Evolutionary conservation across 2,888 invertebrate species (phyloP), one percentile per base, ranked within the genome.

Genomic region (Mimachlamys varia): DNA sequence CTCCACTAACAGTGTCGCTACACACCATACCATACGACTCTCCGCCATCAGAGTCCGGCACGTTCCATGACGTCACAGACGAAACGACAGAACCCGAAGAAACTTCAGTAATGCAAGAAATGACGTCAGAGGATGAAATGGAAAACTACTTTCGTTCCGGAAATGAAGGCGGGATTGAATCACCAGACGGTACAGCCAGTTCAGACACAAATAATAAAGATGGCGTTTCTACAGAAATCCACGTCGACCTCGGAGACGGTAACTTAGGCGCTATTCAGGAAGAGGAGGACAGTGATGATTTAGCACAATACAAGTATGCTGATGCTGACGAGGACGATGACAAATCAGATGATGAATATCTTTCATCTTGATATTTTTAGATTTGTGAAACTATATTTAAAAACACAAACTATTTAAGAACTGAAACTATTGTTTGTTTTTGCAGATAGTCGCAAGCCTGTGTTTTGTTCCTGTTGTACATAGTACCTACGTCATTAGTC

Each of bases 21-120:
- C 89, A 89, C 19, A 88, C 92, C 17, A 87, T 91, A 44, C 55
- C 92, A 38, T 92, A 92, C 49, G 92, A 92, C 87, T 27, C 88
- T n/a, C 90, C 92, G 13, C 89, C 92, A 0, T 27, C 76, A 44
- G 44, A 44, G 13, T 76, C 76, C 10, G 76, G 27, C 2, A 76
- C 27, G 0, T 33, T 27, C 76, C 7, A 76, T 12, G 76, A 76
- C 33, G 33, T 22, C 76, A 33, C 76, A 15, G 76, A 76, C 76
- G 27, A 27, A 33, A 76, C 76, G 7, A 33, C 33, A 2, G 76
- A 13, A 27, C 22, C 27, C 15, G 76, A 33, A 76, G 76, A 17
- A 33, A 33, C 76, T 76, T 76, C 76, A 76, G 27, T 76, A 15
- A 76, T 76, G 76, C 76, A 27, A 17, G 76, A 76, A 76, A 76